A percentile compares a stretch with the other conserved stretches of the same genome.
phyloP scores from a whole-genome alignment of 64 coral and sea anemone genomes.

The Stichodactyla helianthus region DNA sequence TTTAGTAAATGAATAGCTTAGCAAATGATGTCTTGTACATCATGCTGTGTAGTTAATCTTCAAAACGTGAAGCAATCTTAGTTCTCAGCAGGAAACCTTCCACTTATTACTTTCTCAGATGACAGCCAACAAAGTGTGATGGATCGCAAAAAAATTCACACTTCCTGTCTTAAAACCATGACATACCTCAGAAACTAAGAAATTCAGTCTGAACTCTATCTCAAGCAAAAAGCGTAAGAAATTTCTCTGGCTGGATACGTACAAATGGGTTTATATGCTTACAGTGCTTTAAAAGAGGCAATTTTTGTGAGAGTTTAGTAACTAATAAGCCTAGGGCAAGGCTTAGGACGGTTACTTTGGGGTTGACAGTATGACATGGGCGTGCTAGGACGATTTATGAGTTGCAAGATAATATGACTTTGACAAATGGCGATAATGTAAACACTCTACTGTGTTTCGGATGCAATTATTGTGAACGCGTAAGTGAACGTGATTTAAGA shows the following conservation, averaged over 20 bases:
- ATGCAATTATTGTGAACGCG: constrained; percentile 9
- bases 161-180: constrained; percentile 43
- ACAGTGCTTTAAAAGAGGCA: neutral
- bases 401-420: constrained; percentile 4
- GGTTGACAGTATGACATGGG: neutral
- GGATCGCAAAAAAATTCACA: constrained; percentile 58
- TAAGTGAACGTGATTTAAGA: neutral
- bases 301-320: neutral
- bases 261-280: neutral
- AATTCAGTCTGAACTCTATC: neutral
- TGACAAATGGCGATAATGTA: neutral
- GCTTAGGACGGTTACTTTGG: neutral
- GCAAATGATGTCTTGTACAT: neutral
- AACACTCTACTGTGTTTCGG: neutral
- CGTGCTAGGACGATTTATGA: constrained; percentile 3
- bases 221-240: neutral
- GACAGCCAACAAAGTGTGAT: constrained; percentile 50
- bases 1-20: neutral
- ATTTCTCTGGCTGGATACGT: neutral
- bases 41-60: neutral
- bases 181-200: neutral
- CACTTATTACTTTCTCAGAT: neutral
- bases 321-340: neutral
- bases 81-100: neutral
- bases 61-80: neutral